phyloP scores from a whole-genome alignment of 2,113 vertebrate species.

The Cyprinodon variegatus region DNA sequence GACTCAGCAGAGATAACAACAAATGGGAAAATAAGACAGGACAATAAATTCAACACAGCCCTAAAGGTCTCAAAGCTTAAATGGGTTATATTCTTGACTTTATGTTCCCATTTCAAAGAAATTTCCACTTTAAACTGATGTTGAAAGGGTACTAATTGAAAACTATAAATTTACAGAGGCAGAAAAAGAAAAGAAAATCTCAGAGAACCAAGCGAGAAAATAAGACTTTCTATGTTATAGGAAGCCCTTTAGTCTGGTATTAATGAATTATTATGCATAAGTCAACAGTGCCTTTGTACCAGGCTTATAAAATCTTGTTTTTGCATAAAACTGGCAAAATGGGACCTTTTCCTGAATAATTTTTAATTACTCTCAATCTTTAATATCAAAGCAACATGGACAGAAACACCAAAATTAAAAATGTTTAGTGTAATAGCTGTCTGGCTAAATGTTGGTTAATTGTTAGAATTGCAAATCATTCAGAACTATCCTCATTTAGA shows the following conservation, averaged over 20 bases:
- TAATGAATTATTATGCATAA: too few species aligned
- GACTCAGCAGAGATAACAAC: conserved; percentile 9
- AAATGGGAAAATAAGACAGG: neutral
- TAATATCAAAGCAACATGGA: too few species aligned
- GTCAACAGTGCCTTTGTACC: too few species aligned
- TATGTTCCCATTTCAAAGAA: neutral
- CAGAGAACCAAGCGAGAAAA: neutral
- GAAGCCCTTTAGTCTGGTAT: neutral
- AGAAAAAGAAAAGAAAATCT: neutral
- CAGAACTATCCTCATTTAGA: too few species aligned
- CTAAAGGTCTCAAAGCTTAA: neutral
- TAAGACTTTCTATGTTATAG: neutral
- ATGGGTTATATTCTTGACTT: neutral
- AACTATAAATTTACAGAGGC: neutral
- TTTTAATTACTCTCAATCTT: too few species aligned
- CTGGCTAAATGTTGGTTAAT: too few species aligned
- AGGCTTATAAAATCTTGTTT: neutral
- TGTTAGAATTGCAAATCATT: too few species aligned
- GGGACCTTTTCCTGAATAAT: too few species aligned
- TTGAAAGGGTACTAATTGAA: neutral
- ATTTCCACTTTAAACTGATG: neutral
- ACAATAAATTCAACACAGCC: neutral
- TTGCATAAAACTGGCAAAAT: neutral
- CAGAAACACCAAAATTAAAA: too few species aligned
- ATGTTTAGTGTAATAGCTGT: too few species aligned